Evolutionary conservation across 1,140 invertebrate genomes (phyloP), one percentile per base, ranked within the genome.

Genomic region (Berghia stephanieae): DNA sequence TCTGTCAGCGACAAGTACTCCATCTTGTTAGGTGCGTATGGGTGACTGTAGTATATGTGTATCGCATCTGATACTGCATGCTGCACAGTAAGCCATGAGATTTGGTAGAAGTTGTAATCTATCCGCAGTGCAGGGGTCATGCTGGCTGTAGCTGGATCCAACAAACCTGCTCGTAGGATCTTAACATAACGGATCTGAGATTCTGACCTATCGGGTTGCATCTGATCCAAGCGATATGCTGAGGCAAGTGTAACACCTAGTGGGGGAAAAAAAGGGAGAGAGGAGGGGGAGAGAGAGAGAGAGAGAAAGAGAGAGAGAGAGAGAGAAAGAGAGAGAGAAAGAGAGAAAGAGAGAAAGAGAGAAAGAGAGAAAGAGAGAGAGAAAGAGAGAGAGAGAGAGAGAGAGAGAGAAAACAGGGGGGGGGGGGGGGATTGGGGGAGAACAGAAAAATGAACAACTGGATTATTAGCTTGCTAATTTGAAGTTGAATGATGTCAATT

Each of bases 81-180:
- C 6, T 57, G 66, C 5, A 85, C 73, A 13, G 77, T 80, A 1
- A 85, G 69, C 34, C 77, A 79, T 0, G 83, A 82, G n/a, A 99
- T 84, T 36, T 95, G 94, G 86, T 99, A 97, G 72, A 95, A 93
- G 70, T 96, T 95, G 89, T 99, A 98, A 89, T 99, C 98, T 75
- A 99, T 95, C 91, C 98, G 96, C 2, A 99, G 88, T 0, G 97
- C 98, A 36, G 88, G 95, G 86, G 95, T 96, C 82, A 99, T 98
- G 3, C 92, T 87, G 88, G 95, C 94, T 0, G 94, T 96, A 0
- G 94, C 93, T 86, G 97, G 98, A 91, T 99, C 98, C 24, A 98
- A 91, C 0, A 99, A 91, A 0, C 98, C 98, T 5, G 97, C 96
- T 63, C 83, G 81, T 36, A 82, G 77, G 57, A 90, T 84, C 10